Base-by-base conservation (phyloP, 2,113 vertebrate genomes). In the Solea senegalensis region DNA sequence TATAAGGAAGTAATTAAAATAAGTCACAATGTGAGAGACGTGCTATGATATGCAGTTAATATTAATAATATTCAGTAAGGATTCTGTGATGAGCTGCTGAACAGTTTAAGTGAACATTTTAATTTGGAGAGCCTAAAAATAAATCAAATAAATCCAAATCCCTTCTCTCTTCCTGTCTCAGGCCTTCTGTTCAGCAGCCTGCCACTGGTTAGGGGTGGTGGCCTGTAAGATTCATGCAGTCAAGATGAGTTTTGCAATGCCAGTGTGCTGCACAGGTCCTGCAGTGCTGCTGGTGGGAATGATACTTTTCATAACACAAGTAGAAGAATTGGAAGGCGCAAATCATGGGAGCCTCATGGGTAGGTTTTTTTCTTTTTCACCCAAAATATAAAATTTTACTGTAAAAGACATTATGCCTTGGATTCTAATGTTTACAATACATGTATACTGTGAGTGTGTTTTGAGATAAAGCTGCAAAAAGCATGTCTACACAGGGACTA, bases 121-220 rank as follows among this genome's bases (percentile, higher is more conserved):
- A 34, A 72, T 49, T 65, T 44, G 26, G 21, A 6, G 3, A 21
- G 8, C 39, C 44, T 56, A 9, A 43, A 15, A 0, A 1, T 74
- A 60, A 60, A 53, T 44, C 57, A 64, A 16, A 66, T 28, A 13
- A 58, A 58, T 43, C 3, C 34, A 11, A 41, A 59, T 8, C 12
- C 26, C 1, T 27, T 58, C 11, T 62, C 7, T 62, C 9, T 6
- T 34, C 34, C 28, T 15, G 0, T 65, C 44, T 43, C 57, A 91
- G 82, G 90, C 90, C 5, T 90, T 94, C 64, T 92, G 89, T 69
- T 91, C 94, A 8, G 93, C 91, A 8, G 82, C 91, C 14, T 94
- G 94, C 69, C 94, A 95, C 74, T 95, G 94, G 94, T 94, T 95
- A 61, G 93, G 94, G 13, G 91, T 94, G 21, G 92, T 94, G 63